These are phyloP conservation scores for Tiphia femorata DNA, from an alignment of 2,888 invertebrate genomes.

Conservation along the genomic window DNA sequence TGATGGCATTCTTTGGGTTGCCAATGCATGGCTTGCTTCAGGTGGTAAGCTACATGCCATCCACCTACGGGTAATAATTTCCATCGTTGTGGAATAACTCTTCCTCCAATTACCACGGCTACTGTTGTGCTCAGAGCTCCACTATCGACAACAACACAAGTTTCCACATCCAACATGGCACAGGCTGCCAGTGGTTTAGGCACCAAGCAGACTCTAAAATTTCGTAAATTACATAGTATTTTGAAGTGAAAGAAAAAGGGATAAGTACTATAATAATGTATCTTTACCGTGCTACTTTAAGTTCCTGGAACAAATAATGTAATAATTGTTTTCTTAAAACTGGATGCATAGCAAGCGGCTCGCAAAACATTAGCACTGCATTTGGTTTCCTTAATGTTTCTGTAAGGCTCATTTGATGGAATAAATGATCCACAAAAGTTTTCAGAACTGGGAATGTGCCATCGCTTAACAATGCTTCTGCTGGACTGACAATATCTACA, in stretches of 20 bases:
- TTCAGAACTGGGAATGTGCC: slow-evolving; percentile 63
- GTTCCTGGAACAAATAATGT: slow-evolving; percentile 67
- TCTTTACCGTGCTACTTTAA: slow-evolving; percentile 66
- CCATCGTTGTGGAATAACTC: slow-evolving; percentile 65
- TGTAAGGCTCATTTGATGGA: slow-evolving; percentile 65
- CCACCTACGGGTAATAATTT: slow-evolving; percentile 67
- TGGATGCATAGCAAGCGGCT: slow-evolving; percentile 65
- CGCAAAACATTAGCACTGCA: slow-evolving; percentile 66
- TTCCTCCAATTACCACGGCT: slow-evolving; percentile 66
- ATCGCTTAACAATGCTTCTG: slow-evolving; percentile 63
- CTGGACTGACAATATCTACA: slow-evolving; percentile 66
- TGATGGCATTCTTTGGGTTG: slow-evolving; percentile 65
- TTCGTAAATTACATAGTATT: not conserved
- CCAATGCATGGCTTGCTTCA: slow-evolving; percentile 67
- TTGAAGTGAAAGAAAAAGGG: slow-evolving; percentile 2
- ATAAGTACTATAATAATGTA: not conserved
- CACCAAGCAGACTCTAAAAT: slow-evolving; percentile 63
- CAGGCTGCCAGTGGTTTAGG: slow-evolving; percentile 68
- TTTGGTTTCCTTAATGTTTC: slow-evolving; percentile 64
- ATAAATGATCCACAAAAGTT: slow-evolving; percentile 66
- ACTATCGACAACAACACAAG: slow-evolving; percentile 69
- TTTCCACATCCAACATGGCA: slow-evolving; percentile 65
- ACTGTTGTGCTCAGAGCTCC: slow-evolving; percentile 68
- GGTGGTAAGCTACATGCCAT: slow-evolving; percentile 67
- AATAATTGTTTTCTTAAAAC: slow-evolving; percentile 63